A percentile compares a stretch with the other conserved stretches of the same genome.
Evolutionary conservation across 2,888 invertebrate genomes (phyloP).

Genomic region (Conomelus anceps): DNA sequence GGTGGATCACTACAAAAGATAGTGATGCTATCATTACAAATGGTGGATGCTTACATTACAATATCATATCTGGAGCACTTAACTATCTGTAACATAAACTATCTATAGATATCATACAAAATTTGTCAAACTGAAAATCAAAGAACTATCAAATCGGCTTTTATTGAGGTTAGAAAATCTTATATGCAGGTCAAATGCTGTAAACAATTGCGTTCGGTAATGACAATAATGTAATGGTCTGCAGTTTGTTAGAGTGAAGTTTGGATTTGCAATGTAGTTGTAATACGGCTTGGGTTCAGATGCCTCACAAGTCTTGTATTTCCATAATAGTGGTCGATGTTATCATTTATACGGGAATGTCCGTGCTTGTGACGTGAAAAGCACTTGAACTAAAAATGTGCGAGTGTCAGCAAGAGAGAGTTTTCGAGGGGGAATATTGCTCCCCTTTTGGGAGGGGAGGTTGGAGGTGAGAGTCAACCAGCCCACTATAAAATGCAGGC

Average conservation of each 20-base stretch:
- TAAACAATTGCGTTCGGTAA: background rate
- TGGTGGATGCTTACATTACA: too few species aligned
- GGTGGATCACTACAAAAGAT: too few species aligned
- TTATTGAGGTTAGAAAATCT: too few species aligned
- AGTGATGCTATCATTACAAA: too few species aligned
- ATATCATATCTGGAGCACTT: too few species aligned
- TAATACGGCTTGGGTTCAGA: background rate
- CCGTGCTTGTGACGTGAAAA: conserved; percentile 10
- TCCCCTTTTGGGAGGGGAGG: too few species aligned
- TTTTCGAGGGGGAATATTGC: background rate
- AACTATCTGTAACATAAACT: too few species aligned
- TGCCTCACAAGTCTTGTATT: background rate
- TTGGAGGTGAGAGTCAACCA: too few species aligned
- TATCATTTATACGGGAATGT: conserved; percentile 11
- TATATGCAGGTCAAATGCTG: too few species aligned
- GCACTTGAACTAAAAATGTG: conserved; percentile 12
- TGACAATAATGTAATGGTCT: background rate
- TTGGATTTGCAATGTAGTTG: background rate
- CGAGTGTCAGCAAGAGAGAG: background rate
- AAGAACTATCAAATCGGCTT: too few species aligned
- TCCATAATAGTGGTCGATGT: conserved; percentile 8
- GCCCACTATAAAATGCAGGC: conserved; percentile 7
- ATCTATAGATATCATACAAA: too few species aligned
- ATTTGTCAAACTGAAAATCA: too few species aligned
- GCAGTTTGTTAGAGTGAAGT: background rate